phyloP scores from a whole-genome alignment of 2,888 invertebrate genomes.

The Clepsis dumicolana region DNA sequence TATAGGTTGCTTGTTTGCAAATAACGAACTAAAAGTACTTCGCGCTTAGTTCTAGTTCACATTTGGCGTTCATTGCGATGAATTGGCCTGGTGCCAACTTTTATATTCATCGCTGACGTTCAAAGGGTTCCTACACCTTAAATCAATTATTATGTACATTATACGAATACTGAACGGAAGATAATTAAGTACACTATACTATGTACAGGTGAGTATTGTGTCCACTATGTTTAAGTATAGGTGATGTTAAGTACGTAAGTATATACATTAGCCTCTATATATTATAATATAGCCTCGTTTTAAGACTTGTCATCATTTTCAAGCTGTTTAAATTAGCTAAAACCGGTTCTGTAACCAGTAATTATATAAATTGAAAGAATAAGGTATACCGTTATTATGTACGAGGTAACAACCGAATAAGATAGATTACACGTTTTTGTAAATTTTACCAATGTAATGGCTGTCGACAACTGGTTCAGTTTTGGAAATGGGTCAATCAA shows the following conservation, averaged over 20 bases:
- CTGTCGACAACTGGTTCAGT: no score
- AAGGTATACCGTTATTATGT: no score
- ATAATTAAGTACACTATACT: constrained; percentile 44
- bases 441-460: no score
- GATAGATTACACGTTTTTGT: no score
- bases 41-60: no score
- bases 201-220: constrained; percentile 46
- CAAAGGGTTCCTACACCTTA: neutral
- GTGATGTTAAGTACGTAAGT: constrained; percentile 44
- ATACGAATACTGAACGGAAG: constrained; percentile 65
- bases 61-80: no score
- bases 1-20: no score
- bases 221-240: constrained; percentile 48
- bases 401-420: no score
- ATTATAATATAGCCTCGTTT: constrained; percentile 34
- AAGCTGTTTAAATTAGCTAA: neutral
- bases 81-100: no score
- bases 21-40: no score
- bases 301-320: constrained; percentile 18
- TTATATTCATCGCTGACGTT: no score
- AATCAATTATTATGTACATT: constrained; percentile 38
- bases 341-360: neutral
- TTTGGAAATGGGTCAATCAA: no score
- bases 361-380: neutral
- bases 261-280: constrained; percentile 45